Percentiles rank a stretch among this genome's conserved stretches.
phyloP scores from a whole-genome alignment of 2,888 invertebrate genomes.

The Mythimna albipuncta region DNA sequence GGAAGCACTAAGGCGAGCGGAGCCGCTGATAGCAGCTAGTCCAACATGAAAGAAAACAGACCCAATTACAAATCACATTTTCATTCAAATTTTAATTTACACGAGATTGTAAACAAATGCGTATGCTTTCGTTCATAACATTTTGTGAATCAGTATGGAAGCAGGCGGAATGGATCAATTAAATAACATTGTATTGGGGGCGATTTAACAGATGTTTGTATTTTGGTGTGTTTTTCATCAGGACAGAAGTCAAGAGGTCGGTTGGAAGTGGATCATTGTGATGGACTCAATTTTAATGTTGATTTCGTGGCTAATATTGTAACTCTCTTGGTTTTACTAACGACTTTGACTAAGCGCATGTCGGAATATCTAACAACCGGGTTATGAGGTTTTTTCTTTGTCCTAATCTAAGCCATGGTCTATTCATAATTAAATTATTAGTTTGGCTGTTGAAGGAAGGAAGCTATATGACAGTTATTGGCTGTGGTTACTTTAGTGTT shows the following conservation, averaged over 20 bases:
- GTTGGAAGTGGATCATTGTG: background rate
- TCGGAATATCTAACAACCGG: too few relatives aligned
- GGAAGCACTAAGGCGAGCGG: background rate
- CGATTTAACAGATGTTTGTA: conserved; percentile 17
- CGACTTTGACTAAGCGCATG: too few relatives aligned
- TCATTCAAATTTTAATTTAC: conserved; percentile 27
- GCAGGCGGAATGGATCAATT: conserved; percentile 16
- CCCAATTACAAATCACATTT: background rate
- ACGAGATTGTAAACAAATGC: conserved; percentile 15
- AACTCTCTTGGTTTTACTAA: too few relatives aligned
- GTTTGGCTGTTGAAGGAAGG: too few relatives aligned
- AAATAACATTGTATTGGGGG: conserved; percentile 26
- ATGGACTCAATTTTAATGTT: too few relatives aligned
- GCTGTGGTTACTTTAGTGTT: too few relatives aligned
- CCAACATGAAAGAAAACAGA: background rate
- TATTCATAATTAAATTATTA: too few relatives aligned
- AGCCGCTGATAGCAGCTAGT: background rate
- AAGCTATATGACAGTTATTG: too few relatives aligned
- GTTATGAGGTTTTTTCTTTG: too few relatives aligned
- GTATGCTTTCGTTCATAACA: conserved; percentile 1
- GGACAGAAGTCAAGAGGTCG: conserved; percentile 8
- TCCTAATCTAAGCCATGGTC: too few relatives aligned
- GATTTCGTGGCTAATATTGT: too few relatives aligned
- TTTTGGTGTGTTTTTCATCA: conserved; percentile 21
- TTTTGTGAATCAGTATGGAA: conserved; percentile 21